Conservation (phyloP, 2,888 invertebrate genomes). For the Amblyteles armatorius region DNA sequence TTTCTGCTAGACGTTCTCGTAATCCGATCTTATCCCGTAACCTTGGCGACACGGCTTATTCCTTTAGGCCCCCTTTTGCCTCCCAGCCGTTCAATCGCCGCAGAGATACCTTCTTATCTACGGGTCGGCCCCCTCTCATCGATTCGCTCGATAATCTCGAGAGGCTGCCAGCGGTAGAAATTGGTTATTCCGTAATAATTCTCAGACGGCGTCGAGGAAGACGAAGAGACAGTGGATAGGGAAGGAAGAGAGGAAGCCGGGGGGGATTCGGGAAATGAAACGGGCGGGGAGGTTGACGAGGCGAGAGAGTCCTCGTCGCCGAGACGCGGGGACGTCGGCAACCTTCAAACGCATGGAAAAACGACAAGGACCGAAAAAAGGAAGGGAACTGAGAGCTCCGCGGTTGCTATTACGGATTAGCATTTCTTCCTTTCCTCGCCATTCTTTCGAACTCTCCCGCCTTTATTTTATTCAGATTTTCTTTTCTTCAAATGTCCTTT, state of each 20-base stretch:
- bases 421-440: constrained; percentile 31
- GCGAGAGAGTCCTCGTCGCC: constrained; percentile 35
- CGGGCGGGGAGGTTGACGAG: constrained; percentile 48
- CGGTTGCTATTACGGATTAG: constrained; percentile 52
- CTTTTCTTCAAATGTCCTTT: too few relatives aligned
- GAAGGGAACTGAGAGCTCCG: constrained; percentile 4
- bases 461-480: constrained; percentile 47
- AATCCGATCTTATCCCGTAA: constrained; percentile 67
- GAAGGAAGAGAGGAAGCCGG: background rate
- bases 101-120: constrained; percentile 1
- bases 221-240: constrained; percentile 1
- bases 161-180: constrained; percentile 64
- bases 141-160: constrained; percentile 67
- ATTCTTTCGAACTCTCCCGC: constrained; percentile 10
- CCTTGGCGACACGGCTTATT: constrained; percentile 68
- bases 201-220: constrained; percentile 34
- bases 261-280: constrained; percentile 51
- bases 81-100: constrained; percentile 33
- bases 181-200: constrained; percentile 70
- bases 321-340: constrained; percentile 4
- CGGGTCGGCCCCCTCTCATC: constrained; percentile 35
- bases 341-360: constrained; percentile 22
- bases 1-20: constrained; percentile 63
- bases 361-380: background rate
- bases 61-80: constrained; percentile 36